Base-by-base conservation (phyloP, 2,797 vertebrate species). In the Acanthis flammea region DNA sequence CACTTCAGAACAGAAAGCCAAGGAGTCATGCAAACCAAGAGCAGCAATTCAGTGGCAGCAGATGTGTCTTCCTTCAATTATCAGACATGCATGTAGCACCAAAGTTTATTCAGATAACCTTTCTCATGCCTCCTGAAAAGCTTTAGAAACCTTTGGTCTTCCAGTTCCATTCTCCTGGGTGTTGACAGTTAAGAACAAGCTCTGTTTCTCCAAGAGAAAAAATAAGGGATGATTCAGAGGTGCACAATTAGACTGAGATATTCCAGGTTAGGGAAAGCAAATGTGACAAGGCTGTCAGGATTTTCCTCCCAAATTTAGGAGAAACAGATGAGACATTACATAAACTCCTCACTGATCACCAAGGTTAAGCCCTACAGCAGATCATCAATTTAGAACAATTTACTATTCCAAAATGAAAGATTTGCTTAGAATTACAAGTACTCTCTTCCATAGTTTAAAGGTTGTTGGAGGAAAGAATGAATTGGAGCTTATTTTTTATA, bases 231-330 rank as follows among this genome's bases (percentile, higher is more conserved):
- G 90, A 94, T 92, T 90, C 66, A 88, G 41, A 94, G 53, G 23
- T 37, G n/a, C 13, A 90, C 35, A 58, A 67, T 70, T 61, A 63
- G 23, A 86, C 23, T 42, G 63, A 79, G 72, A 68, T 72, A 87
- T 47, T 47, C 50, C 42, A 79, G 45, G 79, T 55, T 86, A 41
- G 33, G 44, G 48, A 42, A 86, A 86, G 19, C 24, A 93, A 84
- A 90, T 37, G 19, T 35, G 72, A 88, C 1, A 60, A 70, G 60
- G 27, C 9, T 54, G 58, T 73, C 76, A 78, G 71, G 41, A 42
- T 90, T 77, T 96, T 76, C 85, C 76, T 90, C 67, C 15, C 75
- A 75, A 62, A 67, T 93, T 95, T 78, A 88, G 28, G 76, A 72
- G 74, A 86, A 95, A 89, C 85, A 75, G 27, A 83, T 70, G 85